phyloP scores from a whole-genome alignment of 2,113 vertebrate species.

The Sorex araneus region DNA sequence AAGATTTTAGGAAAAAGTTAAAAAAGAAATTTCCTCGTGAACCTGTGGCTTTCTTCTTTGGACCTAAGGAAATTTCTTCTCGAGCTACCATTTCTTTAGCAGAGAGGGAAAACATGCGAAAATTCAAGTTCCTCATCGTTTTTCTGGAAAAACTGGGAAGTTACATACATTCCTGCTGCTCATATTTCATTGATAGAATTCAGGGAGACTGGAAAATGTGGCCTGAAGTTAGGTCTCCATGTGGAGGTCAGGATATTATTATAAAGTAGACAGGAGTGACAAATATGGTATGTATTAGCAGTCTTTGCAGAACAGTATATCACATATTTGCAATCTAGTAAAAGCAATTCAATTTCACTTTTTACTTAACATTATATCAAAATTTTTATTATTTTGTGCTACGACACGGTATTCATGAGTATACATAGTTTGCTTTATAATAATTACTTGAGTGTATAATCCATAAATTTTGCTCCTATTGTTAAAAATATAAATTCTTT shows the following conservation, averaged over 20 bases:
- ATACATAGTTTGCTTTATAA: constrained; percentile 31
- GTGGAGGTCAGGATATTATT: background rate
- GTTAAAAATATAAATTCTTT: constrained; percentile 39
- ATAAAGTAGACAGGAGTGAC: background rate
- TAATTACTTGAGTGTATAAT: constrained; percentile 19
- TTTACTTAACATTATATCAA: constrained; percentile 30
- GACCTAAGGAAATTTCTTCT: background rate
- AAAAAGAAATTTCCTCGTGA: constrained; percentile 3
- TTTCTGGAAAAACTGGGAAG: constrained; percentile 30
- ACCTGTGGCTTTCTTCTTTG: background rate
- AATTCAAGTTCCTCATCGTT: background rate
- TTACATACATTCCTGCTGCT: background rate
- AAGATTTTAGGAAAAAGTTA: background rate
- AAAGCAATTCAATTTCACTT: constrained; percentile 8
- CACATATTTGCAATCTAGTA: background rate
- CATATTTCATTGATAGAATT: background rate
- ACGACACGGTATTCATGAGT: constrained; percentile 2
- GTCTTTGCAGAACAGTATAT: background rate
- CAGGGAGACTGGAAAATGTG: constrained; percentile 25
- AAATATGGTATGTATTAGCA: background rate
- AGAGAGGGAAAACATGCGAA: background rate
- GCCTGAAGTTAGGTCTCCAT: background rate
- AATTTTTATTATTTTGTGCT: constrained; percentile 18
- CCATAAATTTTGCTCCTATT: constrained; percentile 41
- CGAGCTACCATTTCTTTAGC: background rate